phyloP scores from a whole-genome alignment of 2,797 vertebrate genomes.

The Trichosurus vulpecula region DNA sequence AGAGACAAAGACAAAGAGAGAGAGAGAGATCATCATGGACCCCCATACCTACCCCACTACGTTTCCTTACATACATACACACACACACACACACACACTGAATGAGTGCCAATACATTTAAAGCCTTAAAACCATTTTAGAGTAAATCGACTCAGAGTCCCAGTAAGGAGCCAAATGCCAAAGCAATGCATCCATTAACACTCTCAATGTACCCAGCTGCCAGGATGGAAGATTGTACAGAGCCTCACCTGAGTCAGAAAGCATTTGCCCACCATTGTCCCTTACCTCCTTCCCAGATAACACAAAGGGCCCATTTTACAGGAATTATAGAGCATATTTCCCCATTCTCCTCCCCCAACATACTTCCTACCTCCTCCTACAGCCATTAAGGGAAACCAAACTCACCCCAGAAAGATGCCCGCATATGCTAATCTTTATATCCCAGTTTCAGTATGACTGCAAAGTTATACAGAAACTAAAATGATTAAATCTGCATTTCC shows the following conservation, averaged over 20 bases:
- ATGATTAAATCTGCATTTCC: constrained; percentile 74
- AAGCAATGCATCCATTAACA: neutral
- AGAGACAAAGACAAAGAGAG: no score
- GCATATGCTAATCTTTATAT: constrained; percentile 69
- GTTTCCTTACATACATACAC: neutral
- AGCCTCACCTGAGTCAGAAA: neutral
- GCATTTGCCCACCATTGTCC: neutral
- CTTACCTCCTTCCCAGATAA: neutral
- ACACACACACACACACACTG: neutral
- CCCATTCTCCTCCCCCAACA: neutral
- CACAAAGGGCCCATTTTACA: neutral
- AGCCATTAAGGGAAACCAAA: constrained; percentile 24
- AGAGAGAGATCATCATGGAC: no score
- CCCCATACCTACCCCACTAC: neutral
- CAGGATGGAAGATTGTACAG: neutral
- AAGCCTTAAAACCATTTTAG: neutral
- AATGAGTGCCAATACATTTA: neutral
- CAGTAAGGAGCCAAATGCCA: neutral
- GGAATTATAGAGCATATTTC: neutral
- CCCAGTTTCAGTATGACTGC: constrained; percentile 75
- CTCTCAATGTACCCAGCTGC: neutral
- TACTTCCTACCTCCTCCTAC: neutral
- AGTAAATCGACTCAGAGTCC: neutral
- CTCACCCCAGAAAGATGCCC: constrained; percentile 57
- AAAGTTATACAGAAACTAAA: constrained; percentile 73